Conservation (phyloP, 2,888 invertebrate species). For the Clivina fossor region DNA sequence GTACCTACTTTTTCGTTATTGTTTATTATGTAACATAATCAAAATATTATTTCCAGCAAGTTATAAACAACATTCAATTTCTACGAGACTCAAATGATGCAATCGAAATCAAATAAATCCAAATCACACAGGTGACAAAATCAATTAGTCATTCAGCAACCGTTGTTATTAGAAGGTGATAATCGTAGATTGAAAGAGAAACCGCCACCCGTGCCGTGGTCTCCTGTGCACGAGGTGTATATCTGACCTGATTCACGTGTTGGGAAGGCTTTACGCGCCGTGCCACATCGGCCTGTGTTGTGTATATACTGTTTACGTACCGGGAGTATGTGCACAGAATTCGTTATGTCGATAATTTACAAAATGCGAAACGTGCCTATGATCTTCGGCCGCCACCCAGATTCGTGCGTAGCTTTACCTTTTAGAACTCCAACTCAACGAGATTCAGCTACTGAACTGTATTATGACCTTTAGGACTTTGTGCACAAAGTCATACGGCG, state of each 20-base stretch:
- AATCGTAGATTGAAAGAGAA: conserved; percentile 21
- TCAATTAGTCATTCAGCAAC: too few species aligned
- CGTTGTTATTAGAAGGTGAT: conserved; percentile 16
- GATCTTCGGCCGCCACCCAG: conserved; percentile 15
- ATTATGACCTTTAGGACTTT: background rate
- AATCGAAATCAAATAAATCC: too few species aligned
- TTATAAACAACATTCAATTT: too few species aligned
- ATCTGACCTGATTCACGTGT: background rate
- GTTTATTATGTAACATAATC: too few species aligned
- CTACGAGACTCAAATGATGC: too few species aligned
- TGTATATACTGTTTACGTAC: conserved; percentile 27
- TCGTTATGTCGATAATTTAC: conserved; percentile 31
- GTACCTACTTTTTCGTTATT: too few species aligned
- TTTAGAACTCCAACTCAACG: too few species aligned
- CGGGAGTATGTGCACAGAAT: conserved; percentile 25
- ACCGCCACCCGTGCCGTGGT: background rate
- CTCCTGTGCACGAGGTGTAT: background rate
- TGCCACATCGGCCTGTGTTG: too few species aligned
- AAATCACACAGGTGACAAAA: too few species aligned
- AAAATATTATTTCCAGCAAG: too few species aligned
- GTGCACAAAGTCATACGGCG: background rate
- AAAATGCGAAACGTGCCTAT: conserved; percentile 33
- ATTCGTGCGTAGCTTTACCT: too few species aligned
- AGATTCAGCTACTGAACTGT: background rate
- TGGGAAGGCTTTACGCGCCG: background rate